Percentiles rank a stretch among this genome's conserved stretches.
Evolutionary conservation across 2,888 invertebrate genomes (phyloP).

Genomic region (Itoplectis maculator): DNA sequence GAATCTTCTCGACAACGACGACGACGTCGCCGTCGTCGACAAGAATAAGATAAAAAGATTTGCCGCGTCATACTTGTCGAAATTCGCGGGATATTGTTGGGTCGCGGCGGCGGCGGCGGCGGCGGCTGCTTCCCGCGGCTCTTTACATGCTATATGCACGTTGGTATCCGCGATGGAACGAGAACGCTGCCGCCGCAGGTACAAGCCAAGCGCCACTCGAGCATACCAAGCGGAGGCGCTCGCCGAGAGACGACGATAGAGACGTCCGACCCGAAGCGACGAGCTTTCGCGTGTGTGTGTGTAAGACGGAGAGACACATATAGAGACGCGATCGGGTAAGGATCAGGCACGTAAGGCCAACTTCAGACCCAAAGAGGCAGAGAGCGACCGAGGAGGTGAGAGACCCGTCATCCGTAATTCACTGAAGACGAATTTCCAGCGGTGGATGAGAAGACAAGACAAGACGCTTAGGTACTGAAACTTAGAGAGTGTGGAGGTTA

Average conservation of each 20-base stretch:
- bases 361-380: slow-evolving; percentile 4
- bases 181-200: slow-evolving; percentile 39
- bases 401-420: slow-evolving; percentile 5
- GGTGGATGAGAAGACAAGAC: neutral
- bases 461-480: too few species aligned
- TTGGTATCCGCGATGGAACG: slow-evolving; percentile 11
- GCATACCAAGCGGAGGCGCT: slow-evolving; percentile 6
- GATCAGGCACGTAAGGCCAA: slow-evolving; percentile 13
- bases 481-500: too few species aligned
- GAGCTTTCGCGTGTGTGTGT: neutral
- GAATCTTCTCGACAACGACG: slow-evolving; percentile 49
- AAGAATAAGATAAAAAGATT: slow-evolving; percentile 71
- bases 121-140: neutral
- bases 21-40: slow-evolving; percentile 46
- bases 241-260: slow-evolving; percentile 18
- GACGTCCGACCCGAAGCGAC: neutral
- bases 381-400: slow-evolving; percentile 2
- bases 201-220: slow-evolving; percentile 49
- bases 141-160: slow-evolving; percentile 26
- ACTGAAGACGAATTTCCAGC: neutral
- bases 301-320: neutral
- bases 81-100: slow-evolving; percentile 65
- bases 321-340: neutral
- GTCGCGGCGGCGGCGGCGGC: slow-evolving; percentile 19
- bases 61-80: slow-evolving; percentile 71